phyloP scores from a whole-genome alignment of 64 coral and sea anemone species.

The Montipora capricornis region DNA sequence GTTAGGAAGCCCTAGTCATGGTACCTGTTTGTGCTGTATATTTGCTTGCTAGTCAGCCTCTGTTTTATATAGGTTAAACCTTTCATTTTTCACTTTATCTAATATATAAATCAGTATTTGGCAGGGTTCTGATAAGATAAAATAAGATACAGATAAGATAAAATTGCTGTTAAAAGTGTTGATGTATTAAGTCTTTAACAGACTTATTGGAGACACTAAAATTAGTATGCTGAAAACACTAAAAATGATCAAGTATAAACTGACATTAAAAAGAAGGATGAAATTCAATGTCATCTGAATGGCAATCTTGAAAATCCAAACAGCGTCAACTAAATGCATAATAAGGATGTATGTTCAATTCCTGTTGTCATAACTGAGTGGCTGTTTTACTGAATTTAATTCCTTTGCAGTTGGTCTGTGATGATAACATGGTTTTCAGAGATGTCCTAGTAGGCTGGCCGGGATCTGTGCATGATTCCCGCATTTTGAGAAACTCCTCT shows the following conservation, averaged over 20 bases:
- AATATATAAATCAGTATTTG: background rate
- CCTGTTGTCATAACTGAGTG: background rate
- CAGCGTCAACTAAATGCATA: background rate
- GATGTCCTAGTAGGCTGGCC: constrained; percentile 66
- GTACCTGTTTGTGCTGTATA: too few species aligned
- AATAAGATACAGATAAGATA: background rate
- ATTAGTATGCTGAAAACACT: constrained; percentile 7
- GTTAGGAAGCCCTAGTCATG: background rate
- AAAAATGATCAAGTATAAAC: constrained; percentile 8
- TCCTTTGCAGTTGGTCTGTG: constrained; percentile 28
- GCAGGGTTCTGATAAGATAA: background rate
- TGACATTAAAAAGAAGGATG: background rate
- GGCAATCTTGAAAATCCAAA: background rate
- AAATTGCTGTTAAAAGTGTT: background rate
- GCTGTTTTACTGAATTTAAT: background rate
- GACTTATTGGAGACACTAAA: constrained; percentile 14
- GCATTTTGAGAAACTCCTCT: constrained; percentile 48
- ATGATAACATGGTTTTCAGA: constrained; percentile 68
- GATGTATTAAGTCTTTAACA: background rate
- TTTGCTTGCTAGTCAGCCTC: too few species aligned
- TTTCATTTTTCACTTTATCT: background rate
- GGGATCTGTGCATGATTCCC: constrained; percentile 55
- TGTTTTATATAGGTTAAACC: too few species aligned
- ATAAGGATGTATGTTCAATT: background rate
- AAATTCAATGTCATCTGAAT: background rate